Percentiles rank a stretch among this genome's conserved stretches.
phyloP scores from a whole-genome alignment of 2,113 vertebrate genomes.

The Poicephalus meyeri region DNA sequence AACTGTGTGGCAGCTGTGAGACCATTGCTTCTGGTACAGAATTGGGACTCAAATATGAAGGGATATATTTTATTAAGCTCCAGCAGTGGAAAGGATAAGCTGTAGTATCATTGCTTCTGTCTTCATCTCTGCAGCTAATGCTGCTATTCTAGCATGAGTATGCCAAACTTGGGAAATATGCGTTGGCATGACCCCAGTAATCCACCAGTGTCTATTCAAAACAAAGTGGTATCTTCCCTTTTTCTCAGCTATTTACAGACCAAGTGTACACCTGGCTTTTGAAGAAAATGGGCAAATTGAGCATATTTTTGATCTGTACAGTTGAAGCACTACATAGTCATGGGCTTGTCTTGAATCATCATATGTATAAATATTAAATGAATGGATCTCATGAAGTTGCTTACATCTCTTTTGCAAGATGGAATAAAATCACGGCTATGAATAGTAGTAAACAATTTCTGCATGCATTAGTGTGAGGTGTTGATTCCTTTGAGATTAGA shows the following conservation, averaged over 20 bases:
- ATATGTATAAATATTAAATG: conserved; percentile 15
- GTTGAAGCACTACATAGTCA: background rate
- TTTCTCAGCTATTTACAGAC: background rate
- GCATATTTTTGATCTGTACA: background rate
- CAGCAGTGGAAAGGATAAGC: background rate
- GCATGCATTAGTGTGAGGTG: background rate
- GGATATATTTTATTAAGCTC: background rate
- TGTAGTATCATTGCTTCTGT: background rate
- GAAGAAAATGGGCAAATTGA: background rate
- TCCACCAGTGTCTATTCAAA: background rate
- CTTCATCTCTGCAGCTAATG: background rate
- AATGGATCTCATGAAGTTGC: background rate
- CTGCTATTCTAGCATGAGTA: background rate
- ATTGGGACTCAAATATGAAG: background rate
- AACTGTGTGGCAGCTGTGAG: background rate
- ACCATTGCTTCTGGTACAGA: background rate
- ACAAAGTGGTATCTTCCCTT: background rate
- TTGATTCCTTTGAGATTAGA: background rate
- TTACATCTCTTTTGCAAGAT: background rate
- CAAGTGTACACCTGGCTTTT: background rate
- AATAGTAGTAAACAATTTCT: conserved; percentile 20
- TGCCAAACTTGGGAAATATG: background rate
- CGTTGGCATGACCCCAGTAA: background rate
- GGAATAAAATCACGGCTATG: background rate
- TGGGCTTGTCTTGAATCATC: background rate